A percentile compares a stretch with the other conserved stretches of the same genome.
phyloP scores from a whole-genome alignment of 2,797 vertebrate species.

The Pseudopleuronectes americanus region DNA sequence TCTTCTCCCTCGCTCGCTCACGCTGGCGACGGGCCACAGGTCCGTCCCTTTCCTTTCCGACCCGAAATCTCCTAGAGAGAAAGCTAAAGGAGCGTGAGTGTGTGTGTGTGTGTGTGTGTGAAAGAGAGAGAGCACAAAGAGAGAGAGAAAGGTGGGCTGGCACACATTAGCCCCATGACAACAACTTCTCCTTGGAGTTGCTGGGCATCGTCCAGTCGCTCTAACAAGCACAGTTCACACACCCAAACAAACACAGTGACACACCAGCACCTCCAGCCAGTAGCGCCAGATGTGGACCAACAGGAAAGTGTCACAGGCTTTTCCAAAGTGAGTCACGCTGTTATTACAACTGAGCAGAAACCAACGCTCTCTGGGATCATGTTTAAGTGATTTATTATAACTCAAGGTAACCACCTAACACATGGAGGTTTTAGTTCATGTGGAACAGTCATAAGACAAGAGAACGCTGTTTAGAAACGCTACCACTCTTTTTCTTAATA shows the following conservation, averaged over 20 bases:
- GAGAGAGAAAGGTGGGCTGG: constrained; percentile 49
- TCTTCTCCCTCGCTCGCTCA: constrained; percentile 19
- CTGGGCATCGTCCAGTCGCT: constrained; percentile 60
- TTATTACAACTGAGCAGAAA: constrained; percentile 27
- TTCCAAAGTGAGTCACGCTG: constrained; percentile 13
- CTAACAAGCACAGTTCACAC: constrained; percentile 40
- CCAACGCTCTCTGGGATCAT: constrained; percentile 18
- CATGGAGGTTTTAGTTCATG: constrained; percentile 59
- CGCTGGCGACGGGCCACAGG: constrained; percentile 47
- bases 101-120: constrained; percentile 10
- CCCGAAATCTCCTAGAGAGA: constrained; percentile 45
- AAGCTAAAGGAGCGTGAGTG: constrained; percentile 21
- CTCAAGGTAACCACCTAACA: constrained; percentile 38
- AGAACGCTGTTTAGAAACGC: constrained; percentile 48
- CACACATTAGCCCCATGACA: constrained; percentile 24
- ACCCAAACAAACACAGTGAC: constrained; percentile 7
- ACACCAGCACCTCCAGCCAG: constrained; percentile 24
- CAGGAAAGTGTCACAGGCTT: constrained; percentile 36
- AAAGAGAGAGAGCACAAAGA: neutral
- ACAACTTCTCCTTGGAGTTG: constrained; percentile 56
- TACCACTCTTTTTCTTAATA: constrained; percentile 54
- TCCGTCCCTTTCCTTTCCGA: constrained; percentile 47
- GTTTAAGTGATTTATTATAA: constrained; percentile 46
- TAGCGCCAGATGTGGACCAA: constrained; percentile 51
- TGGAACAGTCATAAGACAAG: constrained; percentile 58